Conservation (phyloP, 64 coral and sea anemone genomes). For the Exaiptasia diaphana region DNA sequence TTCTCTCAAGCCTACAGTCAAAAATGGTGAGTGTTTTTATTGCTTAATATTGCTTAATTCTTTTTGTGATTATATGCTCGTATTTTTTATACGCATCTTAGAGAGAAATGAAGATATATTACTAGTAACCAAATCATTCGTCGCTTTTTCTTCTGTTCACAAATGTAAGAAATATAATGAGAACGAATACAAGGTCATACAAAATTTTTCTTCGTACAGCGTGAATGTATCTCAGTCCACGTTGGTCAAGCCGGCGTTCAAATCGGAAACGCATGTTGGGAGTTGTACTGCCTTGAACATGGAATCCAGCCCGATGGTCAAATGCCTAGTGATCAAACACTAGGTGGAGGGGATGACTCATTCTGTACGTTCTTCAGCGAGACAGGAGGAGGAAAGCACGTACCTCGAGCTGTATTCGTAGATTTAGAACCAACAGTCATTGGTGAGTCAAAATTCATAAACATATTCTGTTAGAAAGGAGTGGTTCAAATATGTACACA, state of each 20-base stretch:
- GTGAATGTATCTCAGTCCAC: constrained; percentile 73
- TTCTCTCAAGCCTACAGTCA: too few species aligned
- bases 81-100: too few species aligned
- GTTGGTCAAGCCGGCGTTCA: constrained; percentile 76
- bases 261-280: constrained; percentile 80
- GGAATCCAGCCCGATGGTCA: constrained; percentile 60
- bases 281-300: constrained; percentile 72
- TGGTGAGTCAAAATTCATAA: constrained; percentile 1
- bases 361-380: constrained; percentile 78
- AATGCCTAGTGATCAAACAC: constrained; percentile 18
- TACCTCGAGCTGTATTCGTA: constrained; percentile 75
- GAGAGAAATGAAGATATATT: too few species aligned
- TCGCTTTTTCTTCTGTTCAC: too few species aligned
- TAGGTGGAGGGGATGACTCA: constrained; percentile 55
- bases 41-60: too few species aligned
- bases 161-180: too few species aligned
- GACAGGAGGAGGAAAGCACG: constrained; percentile 63
- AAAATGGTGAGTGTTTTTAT: too few species aligned
- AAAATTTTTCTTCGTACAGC: constrained; percentile 26
- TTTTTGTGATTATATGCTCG: too few species aligned
- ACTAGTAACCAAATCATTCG: too few species aligned
- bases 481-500: too few species aligned
- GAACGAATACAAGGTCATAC: too few species aligned
- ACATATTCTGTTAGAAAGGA: neutral
- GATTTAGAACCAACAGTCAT: constrained; percentile 82